Evolutionary conservation across 2,888 invertebrate species (phyloP).

Genomic region (Ligdia adustata): DNA sequence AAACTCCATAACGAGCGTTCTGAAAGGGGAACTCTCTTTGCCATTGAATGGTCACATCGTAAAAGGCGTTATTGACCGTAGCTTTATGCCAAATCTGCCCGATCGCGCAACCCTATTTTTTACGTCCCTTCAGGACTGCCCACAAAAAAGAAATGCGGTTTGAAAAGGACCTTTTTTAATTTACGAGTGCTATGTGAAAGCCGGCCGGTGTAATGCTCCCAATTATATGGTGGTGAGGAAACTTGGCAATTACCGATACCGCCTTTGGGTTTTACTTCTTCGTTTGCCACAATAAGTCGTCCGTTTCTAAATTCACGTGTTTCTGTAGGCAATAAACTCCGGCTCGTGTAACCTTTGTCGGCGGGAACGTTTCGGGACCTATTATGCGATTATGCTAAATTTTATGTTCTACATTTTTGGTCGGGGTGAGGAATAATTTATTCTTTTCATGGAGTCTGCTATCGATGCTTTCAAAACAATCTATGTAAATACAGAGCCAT

Average conservation of each 20-base stretch:
- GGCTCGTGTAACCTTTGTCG: conserved; percentile 60
- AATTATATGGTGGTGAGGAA: conserved; percentile 62
- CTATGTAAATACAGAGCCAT: background rate
- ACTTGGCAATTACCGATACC: conserved; percentile 61
- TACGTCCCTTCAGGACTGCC: conserved; percentile 50
- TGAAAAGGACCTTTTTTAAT: conserved; percentile 64
- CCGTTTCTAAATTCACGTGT: conserved; percentile 20
- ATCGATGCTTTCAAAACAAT: conserved; percentile 23
- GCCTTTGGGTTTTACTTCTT: conserved; percentile 50
- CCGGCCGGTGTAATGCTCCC: conserved; percentile 52
- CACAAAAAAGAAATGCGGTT: conserved; percentile 56
- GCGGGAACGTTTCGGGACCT: conserved; percentile 45
- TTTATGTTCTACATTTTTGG: conserved; percentile 48
- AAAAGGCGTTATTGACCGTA: conserved; percentile 36
- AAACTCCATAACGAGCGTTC: conserved; percentile 6
- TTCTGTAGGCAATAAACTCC: conserved; percentile 48
- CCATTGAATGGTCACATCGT: conserved; percentile 31
- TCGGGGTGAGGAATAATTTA: conserved; percentile 48
- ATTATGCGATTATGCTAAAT: conserved; percentile 55
- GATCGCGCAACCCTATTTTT: conserved; percentile 45
- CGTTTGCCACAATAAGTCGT: conserved; percentile 48
- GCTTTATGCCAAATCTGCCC: conserved; percentile 35
- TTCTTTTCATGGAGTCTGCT: conserved; percentile 50
- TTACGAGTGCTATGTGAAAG: conserved; percentile 65
- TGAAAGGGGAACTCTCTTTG: conserved; percentile 16